Evolutionary conservation across 2,113 vertebrate species (phyloP).

Genomic region (Cyanoderma ruficeps): DNA sequence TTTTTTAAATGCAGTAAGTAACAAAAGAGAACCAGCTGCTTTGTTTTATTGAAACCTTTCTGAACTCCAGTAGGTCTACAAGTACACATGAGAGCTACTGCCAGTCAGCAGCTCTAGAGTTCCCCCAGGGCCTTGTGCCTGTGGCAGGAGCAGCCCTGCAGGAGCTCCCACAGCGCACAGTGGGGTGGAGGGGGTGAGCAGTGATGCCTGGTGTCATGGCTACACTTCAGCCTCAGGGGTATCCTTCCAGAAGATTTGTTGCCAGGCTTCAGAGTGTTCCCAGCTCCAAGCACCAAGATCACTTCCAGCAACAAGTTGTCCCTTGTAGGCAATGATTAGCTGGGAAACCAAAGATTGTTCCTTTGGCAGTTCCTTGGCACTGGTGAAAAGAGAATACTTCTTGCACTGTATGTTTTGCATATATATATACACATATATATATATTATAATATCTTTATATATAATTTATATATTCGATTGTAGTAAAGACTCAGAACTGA

Average conservation of each 20-base stretch:
- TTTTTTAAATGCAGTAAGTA: not conserved
- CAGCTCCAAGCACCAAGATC: not conserved
- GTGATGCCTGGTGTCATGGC: not conserved
- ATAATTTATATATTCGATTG: not conserved
- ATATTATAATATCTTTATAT: not conserved
- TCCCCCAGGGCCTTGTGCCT: not conserved
- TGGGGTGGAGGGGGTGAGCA: not conserved
- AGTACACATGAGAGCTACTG: not conserved
- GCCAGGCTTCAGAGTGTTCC: not conserved
- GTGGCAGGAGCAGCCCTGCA: not conserved
- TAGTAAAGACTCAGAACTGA: not conserved
- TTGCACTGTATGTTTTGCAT: not conserved
- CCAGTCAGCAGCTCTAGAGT: not conserved
- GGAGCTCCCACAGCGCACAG: fast-evolving
- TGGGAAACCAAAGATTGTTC: not conserved
- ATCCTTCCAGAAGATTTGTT: not conserved
- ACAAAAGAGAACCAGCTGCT: not conserved
- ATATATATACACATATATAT: not conserved
- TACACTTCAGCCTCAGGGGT: not conserved
- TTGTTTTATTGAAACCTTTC: not conserved
- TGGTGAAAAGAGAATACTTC: not conserved
- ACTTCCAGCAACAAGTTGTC: not conserved
- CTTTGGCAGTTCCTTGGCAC: not conserved
- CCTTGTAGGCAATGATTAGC: not conserved
- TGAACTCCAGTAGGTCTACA: not conserved